Base-by-base conservation (phyloP, 2,113 vertebrate species). In the Seriola dumerili region DNA sequence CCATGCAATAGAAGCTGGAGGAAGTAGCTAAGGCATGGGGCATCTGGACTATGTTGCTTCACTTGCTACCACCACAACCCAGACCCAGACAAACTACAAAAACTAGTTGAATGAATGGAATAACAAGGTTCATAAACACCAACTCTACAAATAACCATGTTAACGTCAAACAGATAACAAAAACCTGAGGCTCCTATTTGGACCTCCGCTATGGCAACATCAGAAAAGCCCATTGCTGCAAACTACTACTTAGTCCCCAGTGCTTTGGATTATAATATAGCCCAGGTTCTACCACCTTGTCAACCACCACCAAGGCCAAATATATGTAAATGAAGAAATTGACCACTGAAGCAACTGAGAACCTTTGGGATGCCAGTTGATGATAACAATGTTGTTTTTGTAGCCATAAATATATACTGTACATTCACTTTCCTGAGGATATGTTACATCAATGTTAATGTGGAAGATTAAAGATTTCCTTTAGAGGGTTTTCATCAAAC, bases 121-220 rank as follows among this genome's bases (percentile, higher is more conserved):
- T 29, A 29, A 55, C 59, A 64, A 23, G 73, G 25, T 25, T 63
- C 13, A 62, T 38, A 11, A 63, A 76, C 59, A 64, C 19, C 23
- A 42, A 6, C 3, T 52, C 72, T 21, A 57, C 40, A 21, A 55
- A 55, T 65, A 1, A 17, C 55, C 12, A 57, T 25, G n/a, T 57
- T 23, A 42, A 42, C 4, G 13, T 50, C 19, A 50, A 50, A n/a
- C 57, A 62, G 29, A n/a, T 42, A 29, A 44, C 2, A 17, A 38
- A 61, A 58, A 21, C 8, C 21, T 54, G 46, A 69, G 19, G 14
- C 32, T 23, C 4, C 36, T 55, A 16, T 54, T 54, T 54, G 8
- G 34, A 55, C 9, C 13, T 70, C 50, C 23, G 36, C 48, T 38
- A 25, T 4, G 12, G 12, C 32, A 38, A 70, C 34, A 40, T 25